These are phyloP conservation scores for Centruroides sculpturatus DNA, from an alignment of 1,140 invertebrate species.

Conservation along the genomic window DNA sequence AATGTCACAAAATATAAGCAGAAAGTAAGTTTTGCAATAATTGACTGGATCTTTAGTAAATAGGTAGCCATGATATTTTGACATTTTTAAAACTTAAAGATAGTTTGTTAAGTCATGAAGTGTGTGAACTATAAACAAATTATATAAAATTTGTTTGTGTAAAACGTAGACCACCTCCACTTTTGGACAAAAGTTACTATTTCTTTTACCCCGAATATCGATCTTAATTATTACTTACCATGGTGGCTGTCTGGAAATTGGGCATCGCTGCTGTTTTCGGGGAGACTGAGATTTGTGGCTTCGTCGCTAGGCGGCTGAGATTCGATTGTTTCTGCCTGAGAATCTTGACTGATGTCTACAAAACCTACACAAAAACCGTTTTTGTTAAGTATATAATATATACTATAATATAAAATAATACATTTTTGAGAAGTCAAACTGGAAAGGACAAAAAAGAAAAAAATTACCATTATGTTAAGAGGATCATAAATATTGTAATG, in stretches of 20 bases:
- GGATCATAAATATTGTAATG: too few species aligned
- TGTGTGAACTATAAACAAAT: too few species aligned
- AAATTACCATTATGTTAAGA: too few species aligned
- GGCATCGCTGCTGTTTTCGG: slow-evolving; percentile 17
- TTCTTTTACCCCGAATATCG: neutral
- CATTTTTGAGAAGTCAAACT: neutral
- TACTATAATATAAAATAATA: neutral
- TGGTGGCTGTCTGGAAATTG: slow-evolving; percentile 17
- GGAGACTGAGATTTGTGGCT: slow-evolving; percentile 14
- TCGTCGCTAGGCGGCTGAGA: slow-evolving; percentile 5
- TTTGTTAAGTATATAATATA: neutral
- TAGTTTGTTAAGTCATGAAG: too few species aligned
- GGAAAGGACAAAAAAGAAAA: neutral
- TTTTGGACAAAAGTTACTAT: neutral
- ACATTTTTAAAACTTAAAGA: too few species aligned
- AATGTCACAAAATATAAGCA: too few species aligned
- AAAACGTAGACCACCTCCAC: neutral
- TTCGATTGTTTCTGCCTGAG: slow-evolving; percentile 1
- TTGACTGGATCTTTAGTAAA: too few species aligned
- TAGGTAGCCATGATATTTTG: too few species aligned
- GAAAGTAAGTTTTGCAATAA: too few species aligned
- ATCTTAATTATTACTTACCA: neutral
- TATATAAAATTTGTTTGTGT: too few species aligned
- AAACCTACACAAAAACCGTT: slow-evolving; percentile 1
- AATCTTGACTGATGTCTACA: slow-evolving; percentile 12